phyloP scores from a whole-genome alignment of 2,113 vertebrate genomes.

The Stegostoma tigrinum region DNA sequence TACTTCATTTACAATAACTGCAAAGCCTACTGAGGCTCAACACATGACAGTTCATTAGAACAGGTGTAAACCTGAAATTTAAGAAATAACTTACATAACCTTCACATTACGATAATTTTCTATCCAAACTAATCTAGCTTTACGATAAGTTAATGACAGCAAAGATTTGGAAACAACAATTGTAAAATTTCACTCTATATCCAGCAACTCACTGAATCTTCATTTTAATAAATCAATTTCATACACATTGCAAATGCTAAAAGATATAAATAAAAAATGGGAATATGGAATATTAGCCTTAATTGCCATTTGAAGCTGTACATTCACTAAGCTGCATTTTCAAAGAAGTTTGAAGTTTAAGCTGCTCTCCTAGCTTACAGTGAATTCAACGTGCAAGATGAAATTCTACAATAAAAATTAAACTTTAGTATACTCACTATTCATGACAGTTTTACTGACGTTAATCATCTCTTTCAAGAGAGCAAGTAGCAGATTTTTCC shows the following conservation, averaged over 20 bases:
- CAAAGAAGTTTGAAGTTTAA: background rate
- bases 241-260: constrained; percentile 2
- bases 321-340: background rate
- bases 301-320: background rate
- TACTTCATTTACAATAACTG: background rate
- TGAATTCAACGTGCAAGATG: background rate
- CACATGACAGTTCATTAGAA: constrained; percentile 9
- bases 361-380: background rate
- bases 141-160: background rate
- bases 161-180: background rate
- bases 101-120: background rate
- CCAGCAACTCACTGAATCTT: background rate
- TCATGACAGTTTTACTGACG: background rate
- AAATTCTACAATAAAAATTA: background rate
- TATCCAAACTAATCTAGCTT: background rate
- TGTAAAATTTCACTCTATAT: background rate
- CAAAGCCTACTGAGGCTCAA: background rate
- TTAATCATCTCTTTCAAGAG: background rate
- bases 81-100: background rate
- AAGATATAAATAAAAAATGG: background rate
- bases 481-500: background rate
- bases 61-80: background rate
- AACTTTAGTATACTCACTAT: background rate
- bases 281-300: background rate
- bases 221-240: background rate